Evolutionary conservation across 2,888 invertebrate species (phyloP).

Genomic region (Caenorhabditis drosophilae): DNA sequence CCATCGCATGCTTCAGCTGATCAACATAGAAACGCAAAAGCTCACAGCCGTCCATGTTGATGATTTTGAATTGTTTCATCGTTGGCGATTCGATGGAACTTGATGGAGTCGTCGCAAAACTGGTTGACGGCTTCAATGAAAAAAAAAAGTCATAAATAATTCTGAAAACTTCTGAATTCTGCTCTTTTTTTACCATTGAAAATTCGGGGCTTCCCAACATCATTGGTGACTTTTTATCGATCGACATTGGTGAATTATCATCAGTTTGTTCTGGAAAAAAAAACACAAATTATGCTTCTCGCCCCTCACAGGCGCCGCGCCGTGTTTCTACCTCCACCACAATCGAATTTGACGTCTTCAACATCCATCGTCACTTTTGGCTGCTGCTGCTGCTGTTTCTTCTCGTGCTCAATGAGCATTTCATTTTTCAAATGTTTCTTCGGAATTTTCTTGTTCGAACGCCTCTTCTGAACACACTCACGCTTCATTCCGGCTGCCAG

Average conservation of each 20-base stretch:
- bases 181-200: background rate
- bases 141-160: too few species aligned
- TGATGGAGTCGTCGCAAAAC: background rate
- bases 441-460: slow-evolving; percentile 33
- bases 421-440: slow-evolving; percentile 22
- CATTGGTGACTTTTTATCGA: slow-evolving; percentile 31
- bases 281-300: too few species aligned
- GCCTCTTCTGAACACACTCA: slow-evolving; percentile 43
- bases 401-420: slow-evolving; percentile 10
- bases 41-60: slow-evolving; percentile 30
- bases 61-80: slow-evolving; percentile 7
- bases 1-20: slow-evolving; percentile 42
- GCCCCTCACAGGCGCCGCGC: too few species aligned
- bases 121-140: too few species aligned
- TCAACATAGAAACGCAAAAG: slow-evolving; percentile 38
- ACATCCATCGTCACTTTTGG: slow-evolving; percentile 3
- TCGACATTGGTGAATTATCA: slow-evolving; percentile 20
- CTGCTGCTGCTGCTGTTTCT: slow-evolving; percentile 20
- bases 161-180: background rate
- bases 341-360: too few species aligned
- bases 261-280: slow-evolving; percentile 16
- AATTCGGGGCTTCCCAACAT: slow-evolving; percentile 7
- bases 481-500: slow-evolving; percentile 50
- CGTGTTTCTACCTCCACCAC: too few species aligned
- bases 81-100: background rate